A percentile compares a stretch with the other conserved stretches of the same genome.
Evolutionary conservation across 2,797 vertebrate genomes (phyloP).

Genomic region (Eleutherodactylus coqui): DNA sequence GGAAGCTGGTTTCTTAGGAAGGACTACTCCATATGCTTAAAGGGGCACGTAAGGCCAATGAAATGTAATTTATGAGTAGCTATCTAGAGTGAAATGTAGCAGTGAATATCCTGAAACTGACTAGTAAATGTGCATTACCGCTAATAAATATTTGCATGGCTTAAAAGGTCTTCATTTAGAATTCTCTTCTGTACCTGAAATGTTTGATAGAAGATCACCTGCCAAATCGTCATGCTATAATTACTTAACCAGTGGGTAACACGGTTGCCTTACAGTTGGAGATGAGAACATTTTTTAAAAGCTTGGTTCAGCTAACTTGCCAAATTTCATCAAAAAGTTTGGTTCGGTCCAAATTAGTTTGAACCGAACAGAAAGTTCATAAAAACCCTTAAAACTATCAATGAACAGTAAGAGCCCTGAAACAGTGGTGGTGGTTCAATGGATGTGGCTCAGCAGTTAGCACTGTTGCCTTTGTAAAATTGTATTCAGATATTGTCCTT

Average conservation of each 20-base stretch:
- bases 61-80: constrained; percentile 41
- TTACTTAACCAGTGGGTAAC: background rate
- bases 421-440: too few relatives aligned
- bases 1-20: constrained; percentile 32
- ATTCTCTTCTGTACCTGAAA: background rate
- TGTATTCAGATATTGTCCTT: too few relatives aligned
- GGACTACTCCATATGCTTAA: constrained; percentile 30
- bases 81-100: background rate
- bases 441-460: too few relatives aligned
- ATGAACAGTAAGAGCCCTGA: too few relatives aligned
- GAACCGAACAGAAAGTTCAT: too few relatives aligned
- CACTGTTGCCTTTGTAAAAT: too few relatives aligned
- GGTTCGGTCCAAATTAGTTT: too few relatives aligned
- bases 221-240: background rate
- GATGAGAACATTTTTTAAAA: too few relatives aligned
- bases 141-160: background rate
- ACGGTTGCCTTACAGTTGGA: background rate
- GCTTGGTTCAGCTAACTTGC: too few relatives aligned
- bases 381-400: too few relatives aligned
- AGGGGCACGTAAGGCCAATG: constrained; percentile 47
- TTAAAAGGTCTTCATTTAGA: background rate
- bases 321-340: too few relatives aligned
- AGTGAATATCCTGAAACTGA: constrained; percentile 24
- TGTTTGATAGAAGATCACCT: background rate
- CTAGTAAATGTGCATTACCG: constrained; percentile 15